Conservation (phyloP, 2,113 vertebrate genomes). For the Plecturocebus donacophilus region DNA sequence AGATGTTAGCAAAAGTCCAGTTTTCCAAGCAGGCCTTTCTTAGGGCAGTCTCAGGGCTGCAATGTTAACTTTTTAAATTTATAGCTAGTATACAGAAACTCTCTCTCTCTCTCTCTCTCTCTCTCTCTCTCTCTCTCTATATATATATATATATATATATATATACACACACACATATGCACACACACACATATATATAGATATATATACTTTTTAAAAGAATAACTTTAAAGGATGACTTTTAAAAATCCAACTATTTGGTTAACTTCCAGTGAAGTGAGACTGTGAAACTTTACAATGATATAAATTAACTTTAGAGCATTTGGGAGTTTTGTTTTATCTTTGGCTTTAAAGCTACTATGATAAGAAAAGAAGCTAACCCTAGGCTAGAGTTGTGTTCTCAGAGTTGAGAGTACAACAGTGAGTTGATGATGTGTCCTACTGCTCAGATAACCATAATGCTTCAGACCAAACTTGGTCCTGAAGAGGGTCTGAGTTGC, state of each 20-base stretch:
- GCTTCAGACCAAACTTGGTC: not conserved
- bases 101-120: not conserved
- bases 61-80: not conserved
- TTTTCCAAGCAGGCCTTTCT: not conserved
- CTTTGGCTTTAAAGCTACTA: not conserved
- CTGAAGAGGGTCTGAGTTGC: not conserved
- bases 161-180: no score
- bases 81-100: not conserved
- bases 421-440: not conserved
- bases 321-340: not conserved
- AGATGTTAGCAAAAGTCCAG: not conserved
- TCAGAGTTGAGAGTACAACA: not conserved
- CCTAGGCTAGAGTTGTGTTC: not conserved
- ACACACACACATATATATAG: accelerated
- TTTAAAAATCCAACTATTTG: not conserved
- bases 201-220: not conserved
- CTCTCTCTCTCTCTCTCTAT: not conserved
- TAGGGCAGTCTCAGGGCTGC: not conserved
- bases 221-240: not conserved
- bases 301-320: not conserved
- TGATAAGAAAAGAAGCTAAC: not conserved
- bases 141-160: no score
- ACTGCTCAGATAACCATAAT: no score
- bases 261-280: conserved; percentile 3
- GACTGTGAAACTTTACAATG: not conserved